Conservation (phyloP, 1,140 invertebrate genomes). For the Bicyclus anynana region DNA sequence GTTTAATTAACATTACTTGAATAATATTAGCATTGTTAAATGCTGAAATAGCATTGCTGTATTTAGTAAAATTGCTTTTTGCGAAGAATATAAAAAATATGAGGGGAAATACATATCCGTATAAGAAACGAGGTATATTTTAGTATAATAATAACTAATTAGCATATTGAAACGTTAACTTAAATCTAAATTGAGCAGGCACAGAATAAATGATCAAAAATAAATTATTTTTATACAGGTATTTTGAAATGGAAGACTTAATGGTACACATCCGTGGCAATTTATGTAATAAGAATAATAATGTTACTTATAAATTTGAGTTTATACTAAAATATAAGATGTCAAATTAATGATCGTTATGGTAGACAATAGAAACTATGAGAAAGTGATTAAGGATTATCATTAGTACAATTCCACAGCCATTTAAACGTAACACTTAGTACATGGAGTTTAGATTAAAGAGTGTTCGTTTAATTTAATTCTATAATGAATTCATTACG, state of each 20-base stretch:
- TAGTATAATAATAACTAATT: constrained; percentile 16
- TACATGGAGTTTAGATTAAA: constrained; percentile 61
- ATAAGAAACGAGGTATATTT: constrained; percentile 1
- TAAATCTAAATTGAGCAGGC: constrained; percentile 61
- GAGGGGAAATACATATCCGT: constrained; percentile 5
- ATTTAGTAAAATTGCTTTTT: constrained; percentile 15
- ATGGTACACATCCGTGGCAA: constrained; percentile 66
- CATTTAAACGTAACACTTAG: constrained; percentile 69
- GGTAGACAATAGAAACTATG: constrained; percentile 46
- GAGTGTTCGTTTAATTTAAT: constrained; percentile 26
- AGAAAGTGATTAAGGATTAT: constrained; percentile 62
- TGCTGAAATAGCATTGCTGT: constrained; percentile 18
- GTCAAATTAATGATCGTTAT: constrained; percentile 40
- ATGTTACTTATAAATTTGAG: constrained; percentile 35
- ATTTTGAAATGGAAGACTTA: constrained; percentile 71
- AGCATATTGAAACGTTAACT: constrained; percentile 35
- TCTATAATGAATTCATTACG: constrained; percentile 18
- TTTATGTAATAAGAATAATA: constrained; percentile 52
- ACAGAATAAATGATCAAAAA: constrained; percentile 53
- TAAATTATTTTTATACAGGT: constrained; percentile 47
- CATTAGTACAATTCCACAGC: constrained; percentile 73
- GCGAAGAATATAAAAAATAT: constrained; percentile 12
- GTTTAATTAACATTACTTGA: constrained; percentile 6
- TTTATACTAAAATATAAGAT: constrained; percentile 49
- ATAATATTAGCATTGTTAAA: constrained; percentile 17